These are phyloP conservation scores for Squalus acanthias DNA, from an alignment of 2,797 vertebrate genomes.

Conservation along the genomic window DNA sequence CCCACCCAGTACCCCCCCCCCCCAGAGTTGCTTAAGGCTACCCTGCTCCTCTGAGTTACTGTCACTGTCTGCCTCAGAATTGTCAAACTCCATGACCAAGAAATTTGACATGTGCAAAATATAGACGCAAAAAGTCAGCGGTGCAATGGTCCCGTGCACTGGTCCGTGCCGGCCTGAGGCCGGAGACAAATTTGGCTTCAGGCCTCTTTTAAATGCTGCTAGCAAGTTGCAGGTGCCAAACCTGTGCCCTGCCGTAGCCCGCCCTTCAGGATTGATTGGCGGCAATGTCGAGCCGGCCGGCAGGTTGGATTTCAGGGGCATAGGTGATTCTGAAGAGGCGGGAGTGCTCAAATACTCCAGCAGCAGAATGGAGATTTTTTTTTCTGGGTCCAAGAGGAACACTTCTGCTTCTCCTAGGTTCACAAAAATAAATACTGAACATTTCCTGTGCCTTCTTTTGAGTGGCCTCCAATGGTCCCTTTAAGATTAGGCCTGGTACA, in stretches of 20 bases:
- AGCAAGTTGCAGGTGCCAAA: not conserved
- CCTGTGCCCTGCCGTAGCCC: not conserved
- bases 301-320: not conserved
- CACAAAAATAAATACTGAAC: too few relatives aligned
- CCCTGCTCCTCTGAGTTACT: not conserved
- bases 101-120: not conserved
- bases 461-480: not conserved
- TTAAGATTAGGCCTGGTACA: not conserved
- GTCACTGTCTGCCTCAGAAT: not conserved
- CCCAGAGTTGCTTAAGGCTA: too few relatives aligned
- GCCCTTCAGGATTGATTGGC: not conserved
- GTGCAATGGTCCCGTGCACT: not conserved
- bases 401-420: not conserved
- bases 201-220: not conserved
- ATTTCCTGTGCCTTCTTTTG: not conserved
- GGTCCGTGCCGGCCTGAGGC: not conserved
- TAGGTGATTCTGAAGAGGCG: not conserved
- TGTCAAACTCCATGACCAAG: not conserved
- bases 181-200: not conserved
- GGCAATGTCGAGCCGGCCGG: not conserved
- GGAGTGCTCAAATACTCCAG: not conserved
- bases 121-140: not conserved
- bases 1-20: not conserved
- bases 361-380: not conserved
- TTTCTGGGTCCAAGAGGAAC: not conserved